These are phyloP conservation scores for Pseudococcus jackbeardsleyi DNA, from an alignment of 2,888 invertebrate species.

Conservation along the genomic window DNA sequence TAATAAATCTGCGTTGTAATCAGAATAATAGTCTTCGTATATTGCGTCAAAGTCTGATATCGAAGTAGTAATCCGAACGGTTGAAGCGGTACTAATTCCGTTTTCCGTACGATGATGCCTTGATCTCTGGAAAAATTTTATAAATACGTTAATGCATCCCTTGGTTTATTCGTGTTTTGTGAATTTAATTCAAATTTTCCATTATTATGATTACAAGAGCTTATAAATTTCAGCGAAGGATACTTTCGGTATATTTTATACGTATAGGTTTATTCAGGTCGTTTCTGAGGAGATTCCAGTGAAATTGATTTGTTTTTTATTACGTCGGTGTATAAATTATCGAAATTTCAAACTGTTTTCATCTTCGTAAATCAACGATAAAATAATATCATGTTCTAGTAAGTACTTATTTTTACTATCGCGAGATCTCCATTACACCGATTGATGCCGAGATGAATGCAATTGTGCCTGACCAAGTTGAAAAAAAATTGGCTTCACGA, in stretches of 20 bases:
- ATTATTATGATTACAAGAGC: conserved; percentile 21
- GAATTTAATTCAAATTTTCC: conserved; percentile 25
- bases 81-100: conserved; percentile 52
- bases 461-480: too few relatives aligned
- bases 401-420: conserved; percentile 6
- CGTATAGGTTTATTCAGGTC: neutral
- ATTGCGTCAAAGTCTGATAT: conserved; percentile 41
- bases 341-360: neutral
- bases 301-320: neutral
- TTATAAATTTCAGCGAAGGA: neutral
- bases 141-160: neutral
- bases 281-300: neutral
- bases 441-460: neutral
- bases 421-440: neutral
- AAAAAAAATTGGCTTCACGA: too few relatives aligned
- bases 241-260: neutral
- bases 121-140: conserved; percentile 57
- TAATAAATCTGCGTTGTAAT: conserved; percentile 62
- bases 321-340: neutral
- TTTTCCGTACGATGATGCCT: conserved; percentile 57
- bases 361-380: conserved; percentile 10
- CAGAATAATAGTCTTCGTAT: conserved; percentile 59
- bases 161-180: conserved; percentile 22
- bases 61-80: conserved; percentile 20
- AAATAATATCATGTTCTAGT: neutral